Conservation (phyloP, 2,888 invertebrate species). For the Trachelus tabidus region DNA sequence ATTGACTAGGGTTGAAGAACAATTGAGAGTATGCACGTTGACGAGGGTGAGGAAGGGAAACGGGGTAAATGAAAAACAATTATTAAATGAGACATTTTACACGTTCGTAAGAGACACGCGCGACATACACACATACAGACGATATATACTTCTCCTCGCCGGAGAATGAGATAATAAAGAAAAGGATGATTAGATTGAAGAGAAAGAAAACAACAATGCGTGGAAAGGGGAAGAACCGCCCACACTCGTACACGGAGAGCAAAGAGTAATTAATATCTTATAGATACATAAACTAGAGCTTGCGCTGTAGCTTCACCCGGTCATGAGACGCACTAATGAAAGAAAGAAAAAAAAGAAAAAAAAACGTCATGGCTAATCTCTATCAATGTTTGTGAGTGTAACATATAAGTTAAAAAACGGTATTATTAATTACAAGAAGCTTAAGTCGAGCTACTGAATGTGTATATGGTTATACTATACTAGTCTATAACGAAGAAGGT, state of each 20-base stretch:
- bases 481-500: conserved; percentile 65
- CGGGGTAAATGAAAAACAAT: background rate
- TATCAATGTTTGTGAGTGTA: conserved; percentile 66
- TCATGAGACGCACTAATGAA: conserved; percentile 55
- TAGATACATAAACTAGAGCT: conserved; percentile 56
- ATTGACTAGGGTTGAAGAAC: background rate
- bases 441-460: conserved; percentile 65
- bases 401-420: conserved; percentile 49
- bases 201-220: background rate
- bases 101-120: background rate
- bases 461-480: conserved; percentile 65
- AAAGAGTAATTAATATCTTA: conserved; percentile 53
- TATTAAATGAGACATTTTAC: background rate
- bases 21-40: background rate
- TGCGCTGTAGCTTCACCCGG: conserved; percentile 63
- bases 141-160: background rate
- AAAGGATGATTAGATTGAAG: background rate
- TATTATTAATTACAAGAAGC: conserved; percentile 37
- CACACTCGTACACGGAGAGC: conserved; percentile 27
- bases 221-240: conserved; percentile 21
- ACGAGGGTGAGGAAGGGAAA: background rate
- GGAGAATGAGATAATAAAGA: background rate
- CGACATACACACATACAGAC: background rate
- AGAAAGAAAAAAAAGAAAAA: conserved; percentile 20
- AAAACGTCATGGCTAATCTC: conserved; percentile 62